Evolutionary conservation across 1,140 invertebrate species (phyloP), one percentile per base, ranked within the genome.

Genomic region (Lasioglossum albipes): DNA sequence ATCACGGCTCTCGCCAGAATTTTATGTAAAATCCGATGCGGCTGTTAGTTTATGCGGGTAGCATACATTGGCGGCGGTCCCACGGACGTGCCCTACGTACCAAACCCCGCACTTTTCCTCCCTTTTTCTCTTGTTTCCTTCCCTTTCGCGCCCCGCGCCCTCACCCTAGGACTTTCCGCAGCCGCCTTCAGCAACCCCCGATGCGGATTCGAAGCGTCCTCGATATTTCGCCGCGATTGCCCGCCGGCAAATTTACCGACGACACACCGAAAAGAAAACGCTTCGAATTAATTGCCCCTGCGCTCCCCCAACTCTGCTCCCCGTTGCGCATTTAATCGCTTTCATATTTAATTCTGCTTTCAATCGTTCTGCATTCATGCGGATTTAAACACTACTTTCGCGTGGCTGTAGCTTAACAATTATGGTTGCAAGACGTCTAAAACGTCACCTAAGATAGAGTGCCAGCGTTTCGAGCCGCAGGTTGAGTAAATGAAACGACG

Each of bases 11-110:
- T 84, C 88, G 75, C 68, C 86, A 83, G 91, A 92, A 93, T 93
- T 92, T 93, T 93, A 93, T 93, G 91, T 92, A 92, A 93, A 93
- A 93, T 92, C 92, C 91, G 87, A 93, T 93, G 91, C 91, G 90
- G 87, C 93, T 91, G 92, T 93, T 93, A 93, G 90, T 91, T 93
- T 93, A 93, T 93, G 93, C 93, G 91, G 90, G 86, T 89, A 87
- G 93, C 93, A 93, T 93, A 93, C 93, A 92, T 93, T 91, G 92
- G 88, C 86, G 91, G 85, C 82, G 88, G 89, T 91, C 88, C 90
- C 90, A 88, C 88, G 91, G 85, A 93, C 92, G 93, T 93, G 92
- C 89, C 86, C 85, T 88, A 93, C 92, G 90, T 93, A 93, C 92
- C 90, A 93, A 93, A 88, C 81, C 89, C 76, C 81, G 79, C 86